phyloP scores from a whole-genome alignment of 2,797 vertebrate species.

The Peromyscus melanophrys region DNA sequence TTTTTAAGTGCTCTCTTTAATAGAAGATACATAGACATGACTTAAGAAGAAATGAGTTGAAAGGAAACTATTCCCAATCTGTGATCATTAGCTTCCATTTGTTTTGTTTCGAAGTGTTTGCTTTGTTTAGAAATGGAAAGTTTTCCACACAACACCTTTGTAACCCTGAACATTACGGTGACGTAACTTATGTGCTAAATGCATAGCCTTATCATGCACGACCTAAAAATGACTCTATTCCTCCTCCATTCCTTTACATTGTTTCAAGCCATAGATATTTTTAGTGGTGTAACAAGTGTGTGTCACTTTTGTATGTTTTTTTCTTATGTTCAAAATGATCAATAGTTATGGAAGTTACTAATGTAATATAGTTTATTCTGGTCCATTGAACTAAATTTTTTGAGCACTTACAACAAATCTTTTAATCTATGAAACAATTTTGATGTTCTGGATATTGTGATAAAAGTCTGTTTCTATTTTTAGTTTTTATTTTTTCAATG shows the following conservation, averaged over 20 bases:
- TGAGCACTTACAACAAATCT: not conserved
- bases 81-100: not conserved
- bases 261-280: not conserved
- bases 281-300: not conserved
- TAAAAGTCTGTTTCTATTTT: constrained; percentile 13
- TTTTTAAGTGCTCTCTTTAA: not conserved
- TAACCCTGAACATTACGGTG: not conserved
- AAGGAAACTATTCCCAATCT: not conserved
- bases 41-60: not conserved
- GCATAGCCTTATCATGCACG: not conserved
- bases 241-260: not conserved
- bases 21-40: not conserved
- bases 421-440: constrained; percentile 18
- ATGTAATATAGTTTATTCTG: constrained; percentile 33
- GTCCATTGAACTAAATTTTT: not conserved
- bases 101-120: not conserved
- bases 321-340: constrained; percentile 14
- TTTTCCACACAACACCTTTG: constrained; percentile 24
- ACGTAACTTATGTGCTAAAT: not conserved
- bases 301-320: not conserved
- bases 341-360: not conserved
- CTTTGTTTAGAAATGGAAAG: constrained; percentile 15
- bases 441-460: not conserved
- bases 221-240: not conserved
- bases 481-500: constrained; percentile 37